Evolutionary conservation across 2,888 invertebrate genomes (phyloP).

Genomic region (Scelioninae gen. 1): DNA sequence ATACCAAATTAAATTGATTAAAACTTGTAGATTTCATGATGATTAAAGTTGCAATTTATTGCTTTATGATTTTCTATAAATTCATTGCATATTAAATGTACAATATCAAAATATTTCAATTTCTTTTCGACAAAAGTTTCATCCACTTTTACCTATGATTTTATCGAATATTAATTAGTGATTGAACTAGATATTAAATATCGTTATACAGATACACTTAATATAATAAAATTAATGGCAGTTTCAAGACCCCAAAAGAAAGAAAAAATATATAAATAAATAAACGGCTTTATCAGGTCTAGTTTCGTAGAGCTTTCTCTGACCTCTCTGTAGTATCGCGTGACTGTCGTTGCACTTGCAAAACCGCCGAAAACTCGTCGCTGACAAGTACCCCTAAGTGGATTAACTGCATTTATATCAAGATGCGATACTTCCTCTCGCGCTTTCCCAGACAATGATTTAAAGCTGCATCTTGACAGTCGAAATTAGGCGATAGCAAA

Average conservation of each 20-base stretch:
- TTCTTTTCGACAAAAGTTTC: not conserved
- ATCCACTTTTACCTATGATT: not conserved
- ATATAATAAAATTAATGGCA: slow-evolving; percentile 3
- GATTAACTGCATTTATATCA: slow-evolving; percentile 32
- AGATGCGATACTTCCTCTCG: slow-evolving; percentile 17
- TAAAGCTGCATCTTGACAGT: slow-evolving; percentile 9
- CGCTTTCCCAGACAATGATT: slow-evolving; percentile 42
- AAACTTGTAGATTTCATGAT: no score
- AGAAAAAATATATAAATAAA: not conserved
- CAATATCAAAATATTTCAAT: not conserved
- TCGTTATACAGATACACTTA: slow-evolving; percentile 27
- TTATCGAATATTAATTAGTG: slow-evolving; percentile 3
- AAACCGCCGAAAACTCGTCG: slow-evolving; percentile 48
- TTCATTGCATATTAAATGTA: not conserved
- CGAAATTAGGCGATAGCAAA: not conserved
- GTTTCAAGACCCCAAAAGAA: not conserved
- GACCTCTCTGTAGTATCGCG: slow-evolving; percentile 27
- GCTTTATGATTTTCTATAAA: no score
- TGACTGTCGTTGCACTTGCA: slow-evolving; percentile 4
- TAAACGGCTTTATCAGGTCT: slow-evolving; percentile 27
- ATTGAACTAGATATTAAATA: slow-evolving; percentile 14
- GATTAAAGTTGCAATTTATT: no score
- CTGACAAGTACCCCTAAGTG: slow-evolving; percentile 22
- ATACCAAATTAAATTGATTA: no score
- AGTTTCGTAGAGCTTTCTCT: slow-evolving; percentile 33